Conservation (phyloP, 2,888 invertebrate genomes). For the Brenthis hecate region DNA sequence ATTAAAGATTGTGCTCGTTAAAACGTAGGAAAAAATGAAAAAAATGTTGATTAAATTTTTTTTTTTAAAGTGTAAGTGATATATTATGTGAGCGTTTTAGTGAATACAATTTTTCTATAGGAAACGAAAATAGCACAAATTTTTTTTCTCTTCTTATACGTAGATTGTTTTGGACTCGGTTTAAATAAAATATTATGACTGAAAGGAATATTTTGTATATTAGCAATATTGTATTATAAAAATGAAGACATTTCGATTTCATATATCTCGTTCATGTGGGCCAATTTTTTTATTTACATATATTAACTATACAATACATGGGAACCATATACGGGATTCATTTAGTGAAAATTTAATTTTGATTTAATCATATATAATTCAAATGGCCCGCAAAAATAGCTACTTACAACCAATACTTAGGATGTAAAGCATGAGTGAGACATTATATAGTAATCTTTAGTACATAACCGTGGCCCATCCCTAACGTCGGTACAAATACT, state of each 20-base stretch:
- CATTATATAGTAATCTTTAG: slow-evolving; percentile 55
- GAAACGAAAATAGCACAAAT: slow-evolving; percentile 37
- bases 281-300: slow-evolving; percentile 41
- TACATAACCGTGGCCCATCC: slow-evolving; percentile 54
- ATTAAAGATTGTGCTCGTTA: slow-evolving; percentile 43
- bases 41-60: neutral
- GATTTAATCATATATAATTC: too few relatives aligned
- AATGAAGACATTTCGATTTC: slow-evolving; percentile 39
- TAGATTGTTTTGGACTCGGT: slow-evolving; percentile 44
- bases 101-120: slow-evolving; percentile 35
- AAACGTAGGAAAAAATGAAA: slow-evolving; percentile 1
- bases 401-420: slow-evolving; percentile 47
- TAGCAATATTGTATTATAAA: slow-evolving; percentile 53
- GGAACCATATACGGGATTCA: too few relatives aligned
- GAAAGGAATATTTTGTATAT: slow-evolving; percentile 67
- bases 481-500: slow-evolving; percentile 78
- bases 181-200: slow-evolving; percentile 62
- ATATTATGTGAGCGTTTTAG: slow-evolving; percentile 44
- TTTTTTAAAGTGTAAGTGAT: neutral
- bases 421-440: slow-evolving; percentile 65
- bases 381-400: slow-evolving; percentile 47
- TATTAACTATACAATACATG: neutral
- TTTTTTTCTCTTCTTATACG: slow-evolving; percentile 42
- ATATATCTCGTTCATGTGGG: slow-evolving; percentile 46
- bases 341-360: neutral